A percentile compares a stretch with the other conserved stretches of the same genome.
These are phyloP conservation scores for Tinea trinotella DNA, from an alignment of 2,888 invertebrate genomes.

Conservation along the genomic window DNA sequence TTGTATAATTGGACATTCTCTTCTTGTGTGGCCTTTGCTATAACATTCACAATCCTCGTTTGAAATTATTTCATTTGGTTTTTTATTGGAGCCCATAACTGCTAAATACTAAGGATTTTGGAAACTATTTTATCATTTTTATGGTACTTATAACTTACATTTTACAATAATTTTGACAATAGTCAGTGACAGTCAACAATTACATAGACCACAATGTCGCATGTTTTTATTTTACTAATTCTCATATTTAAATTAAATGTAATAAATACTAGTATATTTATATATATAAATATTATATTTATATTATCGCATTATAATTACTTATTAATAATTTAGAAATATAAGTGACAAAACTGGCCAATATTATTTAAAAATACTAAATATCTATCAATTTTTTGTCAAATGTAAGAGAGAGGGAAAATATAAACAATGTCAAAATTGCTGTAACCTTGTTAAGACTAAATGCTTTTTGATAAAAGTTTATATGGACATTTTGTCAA, in stretches of 20 bases:
- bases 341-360: too few species aligned
- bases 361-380: too few species aligned
- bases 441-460: background rate
- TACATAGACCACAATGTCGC: too few species aligned
- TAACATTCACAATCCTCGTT: slow-evolving; percentile 34
- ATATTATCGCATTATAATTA: too few species aligned
- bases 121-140: slow-evolving; percentile 1
- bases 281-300: too few species aligned
- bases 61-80: background rate
- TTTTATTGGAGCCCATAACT: background rate
- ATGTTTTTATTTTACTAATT: too few species aligned
- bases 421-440: slow-evolving; percentile 1
- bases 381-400: too few species aligned
- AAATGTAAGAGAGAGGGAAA: background rate
- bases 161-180: background rate
- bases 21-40: slow-evolving; percentile 29
- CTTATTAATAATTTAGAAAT: too few species aligned
- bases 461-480: background rate
- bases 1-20: slow-evolving; percentile 35
- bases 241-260: too few species aligned
- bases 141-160: background rate
- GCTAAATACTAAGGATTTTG: background rate
- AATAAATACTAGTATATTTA: too few species aligned
- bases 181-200: too few species aligned
- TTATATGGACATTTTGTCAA: background rate